Conservation (phyloP, 2,797 vertebrate species). For the Etheostoma nigrum region DNA sequence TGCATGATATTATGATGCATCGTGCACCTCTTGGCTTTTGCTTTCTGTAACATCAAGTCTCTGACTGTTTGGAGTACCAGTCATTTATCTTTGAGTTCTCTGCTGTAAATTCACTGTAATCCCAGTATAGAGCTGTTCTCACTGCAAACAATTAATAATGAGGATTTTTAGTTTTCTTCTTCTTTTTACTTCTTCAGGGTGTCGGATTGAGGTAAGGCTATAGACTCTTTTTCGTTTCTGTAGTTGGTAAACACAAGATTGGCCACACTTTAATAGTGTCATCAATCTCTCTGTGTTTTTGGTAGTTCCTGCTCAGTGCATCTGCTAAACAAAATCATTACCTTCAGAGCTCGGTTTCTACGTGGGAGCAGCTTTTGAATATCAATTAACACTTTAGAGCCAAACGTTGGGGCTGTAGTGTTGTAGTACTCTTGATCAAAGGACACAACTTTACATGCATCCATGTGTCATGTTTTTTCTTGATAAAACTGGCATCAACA, state of each 20-base stretch:
- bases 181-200: neutral
- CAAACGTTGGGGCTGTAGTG: neutral
- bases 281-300: slow-evolving; percentile 30
- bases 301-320: slow-evolving; percentile 11
- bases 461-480: neutral
- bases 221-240: slow-evolving; percentile 2
- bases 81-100: slow-evolving; percentile 26
- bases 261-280: slow-evolving; percentile 14
- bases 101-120: slow-evolving; percentile 24
- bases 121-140: slow-evolving; percentile 10
- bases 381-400: neutral
- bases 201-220: slow-evolving; percentile 10
- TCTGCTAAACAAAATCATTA: slow-evolving; percentile 46
- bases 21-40: neutral
- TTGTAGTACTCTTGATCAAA: neutral
- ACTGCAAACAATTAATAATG: slow-evolving; percentile 22
- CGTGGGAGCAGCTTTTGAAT: neutral
- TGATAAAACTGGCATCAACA: too few species aligned
- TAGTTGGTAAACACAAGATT: slow-evolving; percentile 20
- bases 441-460: neutral
- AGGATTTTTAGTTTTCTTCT: slow-evolving; percentile 20
- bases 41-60: slow-evolving; percentile 10
- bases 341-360: neutral
- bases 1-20: neutral
- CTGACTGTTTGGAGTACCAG: slow-evolving; percentile 15